Evolutionary conservation across 2,797 vertebrate genomes (phyloP), one percentile per base, ranked within the genome.

Genomic region (Sebastes oblongus): DNA sequence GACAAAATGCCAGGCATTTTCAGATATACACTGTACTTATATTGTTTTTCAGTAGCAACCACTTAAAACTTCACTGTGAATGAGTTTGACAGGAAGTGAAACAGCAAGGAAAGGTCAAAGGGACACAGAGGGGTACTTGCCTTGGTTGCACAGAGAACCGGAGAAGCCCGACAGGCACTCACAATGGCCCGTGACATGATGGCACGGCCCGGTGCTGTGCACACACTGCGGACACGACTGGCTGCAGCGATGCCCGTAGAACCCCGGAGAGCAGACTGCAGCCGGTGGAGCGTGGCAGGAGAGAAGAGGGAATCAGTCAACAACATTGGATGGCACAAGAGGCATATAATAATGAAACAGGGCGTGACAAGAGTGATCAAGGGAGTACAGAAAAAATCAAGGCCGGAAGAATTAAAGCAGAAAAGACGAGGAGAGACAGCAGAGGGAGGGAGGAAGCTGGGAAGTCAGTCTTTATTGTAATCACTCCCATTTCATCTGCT

Each of bases 131-230:
- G 29, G 58, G 56, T 74, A 94, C 95, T 96, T 96, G 97, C 98
- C 98, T 98, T 98, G 97, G 95, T 97, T 98, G 94, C 98, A 99
- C 89, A 99, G 96, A 0, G 96, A 91, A 4, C 98, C 97, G 0
- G 96, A 95, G 95, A 98, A 99, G 50, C 98, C 98, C 0, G 98
- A 97, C 84, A 99, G 94, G 88, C 98, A 99, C 59, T 98, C 97
- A 18, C 98, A 99, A 91, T 95, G 93, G 66, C 98, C 98, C 0
- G 97, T 97, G 91, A 98, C 74, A 5, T 99, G 98, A 89, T 99
- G 98, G 82, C 98, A 99, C 0, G 98, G 96, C 9, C 97, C 97
- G 0, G 89, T 97, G 94, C 97, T 98, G 94, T 99, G 98, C 83
- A 98, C 96, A 6, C 98, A 99, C 84, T 97, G 97, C 0, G 97